Evolutionary conservation across 2,888 invertebrate genomes (phyloP), one percentile per base, ranked within the genome.

Genomic region (Chrysodeixis includens): DNA sequence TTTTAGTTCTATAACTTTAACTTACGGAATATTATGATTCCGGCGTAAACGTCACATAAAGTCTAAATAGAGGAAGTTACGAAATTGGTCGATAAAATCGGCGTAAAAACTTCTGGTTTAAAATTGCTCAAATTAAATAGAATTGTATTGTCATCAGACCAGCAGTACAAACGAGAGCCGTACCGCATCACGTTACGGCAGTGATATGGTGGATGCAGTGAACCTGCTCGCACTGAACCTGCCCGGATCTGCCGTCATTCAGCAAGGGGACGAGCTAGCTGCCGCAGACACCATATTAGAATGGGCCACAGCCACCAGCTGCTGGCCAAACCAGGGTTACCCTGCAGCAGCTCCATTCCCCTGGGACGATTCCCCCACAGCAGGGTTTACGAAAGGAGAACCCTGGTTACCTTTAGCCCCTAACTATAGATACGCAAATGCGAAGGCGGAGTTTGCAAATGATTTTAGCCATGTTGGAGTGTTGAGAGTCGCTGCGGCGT

Each of bases 231-330:
- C 96, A 3, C 91, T 97, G 46, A 92, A 96, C 0, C 90, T 98
- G 26, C 98, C 98, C 0, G 98, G 98, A 22, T 96, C 97, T 0
- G 95, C 96, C 0, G 94, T 98, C 30, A 96, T 97, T 22, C 98
- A 98, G 85, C 97, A 98, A 87, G 98, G 98, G 12, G 97, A 98
- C 77, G 97, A 98, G 82, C 95, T 98, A 1, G 97, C 97, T 0
- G 86, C 88, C 0, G 90, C 91, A 0, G 94, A 94, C 64, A 87
- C 97, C 93, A 96, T 96, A 94, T 84, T 95, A 78, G 84, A 90
- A 82, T 87, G 94, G 96, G 81, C 89, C 71, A 67, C 90, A 75
- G 90, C 54, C 75, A 94, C 67, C 88, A 95, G 82, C 88, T 95
- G 88, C 89, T 97, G 92, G 91, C 88, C 96, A 89, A 55, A 95